These are phyloP conservation scores for Acanthis flammea DNA, from an alignment of 2,797 vertebrate species.

Conservation along the genomic window DNA sequence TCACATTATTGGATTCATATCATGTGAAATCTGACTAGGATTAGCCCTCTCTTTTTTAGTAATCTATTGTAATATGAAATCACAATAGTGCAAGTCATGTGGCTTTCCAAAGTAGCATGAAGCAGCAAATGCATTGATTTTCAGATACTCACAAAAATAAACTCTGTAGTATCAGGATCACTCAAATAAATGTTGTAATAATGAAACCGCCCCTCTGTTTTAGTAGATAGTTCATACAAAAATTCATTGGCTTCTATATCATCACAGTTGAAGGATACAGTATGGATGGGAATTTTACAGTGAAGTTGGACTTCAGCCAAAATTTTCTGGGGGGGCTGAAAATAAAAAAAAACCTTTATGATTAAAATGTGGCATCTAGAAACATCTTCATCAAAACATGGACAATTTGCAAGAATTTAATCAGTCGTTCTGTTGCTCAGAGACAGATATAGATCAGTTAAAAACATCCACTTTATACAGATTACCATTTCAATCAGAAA, in stretches of 20 bases:
- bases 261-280: conserved; percentile 80
- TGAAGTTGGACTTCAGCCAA: conserved; percentile 59
- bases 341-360: neutral
- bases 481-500: neutral
- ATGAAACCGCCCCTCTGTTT: conserved; percentile 77
- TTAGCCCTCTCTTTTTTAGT: neutral
- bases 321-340: conserved; percentile 69
- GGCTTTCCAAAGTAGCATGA: neutral
- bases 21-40: neutral
- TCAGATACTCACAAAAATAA: conserved; percentile 67
- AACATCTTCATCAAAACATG: neutral
- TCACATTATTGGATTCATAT: neutral
- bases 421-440: neutral
- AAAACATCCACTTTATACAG: neutral
- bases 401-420: neutral
- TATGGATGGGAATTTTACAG: conserved; percentile 74
- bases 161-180: conserved; percentile 38
- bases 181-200: conserved; percentile 61
- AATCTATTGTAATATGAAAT: neutral
- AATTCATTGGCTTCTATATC: conserved; percentile 78
- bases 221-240: conserved; percentile 73
- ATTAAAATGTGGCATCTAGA: neutral
- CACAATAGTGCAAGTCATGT: neutral
- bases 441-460: neutral
- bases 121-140: neutral